Base-by-base conservation (phyloP, 2,888 invertebrate genomes). In the Agrypnus murinus region DNA sequence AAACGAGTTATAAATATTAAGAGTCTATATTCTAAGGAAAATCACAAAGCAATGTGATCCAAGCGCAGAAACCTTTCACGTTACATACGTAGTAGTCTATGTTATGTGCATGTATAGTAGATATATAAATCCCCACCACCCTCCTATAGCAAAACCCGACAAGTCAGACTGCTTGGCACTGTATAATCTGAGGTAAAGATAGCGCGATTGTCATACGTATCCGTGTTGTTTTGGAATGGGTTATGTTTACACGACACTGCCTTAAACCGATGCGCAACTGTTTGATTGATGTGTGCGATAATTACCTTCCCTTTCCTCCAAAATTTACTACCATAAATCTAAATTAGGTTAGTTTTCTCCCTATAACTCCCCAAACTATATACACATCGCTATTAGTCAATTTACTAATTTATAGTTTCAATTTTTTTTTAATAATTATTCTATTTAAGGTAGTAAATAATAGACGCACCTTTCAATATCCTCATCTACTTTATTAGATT, bases 141-240 rank as follows among this genome's bases (percentile, higher is more conserved):
- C 38, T 36, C 25, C 38, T 36, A 62, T 50, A 53, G 59, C 12
- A 25, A 25, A 57, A 62, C 65, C 63, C 48, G 58, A 45, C 69
- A 73, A 71, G 74, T 75, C 75, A 77, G 77, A 77, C 77, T 76
- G 77, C 77, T 74, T 77, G 77, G 77, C 77, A 75, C 76, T 76
- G 58, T 58, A 58, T 62, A 71, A 71, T 70, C 70, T 45, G 55
- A 70, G 48, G 65, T 65, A 65, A 58, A 58, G 58, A 58, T 58
- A 58, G 58, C 32, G 43, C 45, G 62, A 68, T 55, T 63, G 62
- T 63, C 57, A 63, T 38, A 62, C 68, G 55, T 63, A 60, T 60
- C 15, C 45, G 34, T 31, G 55, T 34, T 55, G 36, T 55, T 32
- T 36, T 31, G 58, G 58, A 58, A 58, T 58, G 40, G 40, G 58